Evolutionary conservation across 2,888 invertebrate species (phyloP).

Genomic region (Meteorus cinctellus): DNA sequence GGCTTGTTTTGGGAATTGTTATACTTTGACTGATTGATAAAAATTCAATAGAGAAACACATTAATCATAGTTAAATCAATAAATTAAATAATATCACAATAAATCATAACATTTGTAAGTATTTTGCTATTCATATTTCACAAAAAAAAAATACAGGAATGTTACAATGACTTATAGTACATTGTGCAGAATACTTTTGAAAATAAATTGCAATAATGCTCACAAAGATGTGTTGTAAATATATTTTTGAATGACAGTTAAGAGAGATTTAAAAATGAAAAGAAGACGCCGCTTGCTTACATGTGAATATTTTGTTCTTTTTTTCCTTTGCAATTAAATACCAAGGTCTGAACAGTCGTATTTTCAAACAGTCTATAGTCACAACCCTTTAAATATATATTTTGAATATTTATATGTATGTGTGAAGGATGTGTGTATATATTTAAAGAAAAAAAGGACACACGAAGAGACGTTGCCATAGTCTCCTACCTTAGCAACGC

Average conservation of each 20-base stretch:
- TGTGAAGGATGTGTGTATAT: background rate
- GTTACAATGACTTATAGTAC: background rate
- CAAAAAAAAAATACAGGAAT: too few relatives aligned
- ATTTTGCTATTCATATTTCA: too few relatives aligned
- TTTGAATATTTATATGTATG: background rate
- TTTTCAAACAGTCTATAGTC: background rate
- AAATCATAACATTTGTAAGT: too few relatives aligned
- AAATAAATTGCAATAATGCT: background rate
- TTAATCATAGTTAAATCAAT: too few relatives aligned
- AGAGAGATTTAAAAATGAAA: constrained; percentile 15
- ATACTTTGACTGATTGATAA: too few relatives aligned
- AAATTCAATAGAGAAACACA: too few relatives aligned
- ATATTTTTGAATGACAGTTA: constrained; percentile 11
- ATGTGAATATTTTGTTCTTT: background rate
- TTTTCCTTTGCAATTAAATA: background rate
- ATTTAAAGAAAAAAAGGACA: background rate
- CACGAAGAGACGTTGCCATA: constrained; percentile 13
- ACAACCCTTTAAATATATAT: background rate
- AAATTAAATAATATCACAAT: too few relatives aligned
- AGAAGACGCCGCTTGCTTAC: background rate
- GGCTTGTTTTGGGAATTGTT: too few relatives aligned
- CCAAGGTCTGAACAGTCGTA: background rate
- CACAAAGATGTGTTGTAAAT: too few relatives aligned
- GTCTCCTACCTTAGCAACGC: constrained; percentile 39
- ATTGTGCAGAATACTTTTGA: background rate